Evolutionary conservation across 2,113 vertebrate genomes (phyloP), one percentile per base, ranked within the genome.

Genomic region (Podiceps cristatus): DNA sequence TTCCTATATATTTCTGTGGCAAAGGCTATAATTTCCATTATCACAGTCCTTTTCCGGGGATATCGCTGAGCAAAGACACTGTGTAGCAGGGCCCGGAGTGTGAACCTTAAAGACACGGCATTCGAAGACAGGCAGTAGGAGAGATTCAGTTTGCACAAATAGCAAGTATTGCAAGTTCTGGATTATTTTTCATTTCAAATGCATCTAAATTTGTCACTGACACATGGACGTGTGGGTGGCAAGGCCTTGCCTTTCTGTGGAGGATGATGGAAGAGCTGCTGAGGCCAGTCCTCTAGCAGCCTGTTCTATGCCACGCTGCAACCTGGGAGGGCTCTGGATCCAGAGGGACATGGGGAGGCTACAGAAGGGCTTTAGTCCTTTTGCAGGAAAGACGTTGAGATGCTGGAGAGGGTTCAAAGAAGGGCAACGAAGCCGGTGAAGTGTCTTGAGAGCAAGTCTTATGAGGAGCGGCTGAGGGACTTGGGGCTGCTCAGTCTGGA

Each of bases 201-300:
- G 9, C 13, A 53, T 27, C 37, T 88, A 37, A 86, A 53, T 20
- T 10, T 82, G 37, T 28, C 52, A 60, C 35, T 55, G 52, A 75
- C 28, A 33, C 22, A 3, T 44, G 33, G 25, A 44, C 14, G 40
- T 0, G 0, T 8, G 8, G 18, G 3, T 27, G 5, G 8, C 11
- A 69, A 69, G 40, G 28, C 4, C 9, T 17, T 49, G 35, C 11
- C 25, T 82, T 83, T 72, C 35, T 14, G 24, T 37, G 24, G 45
- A 53, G 49, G 4, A 7, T 18, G 4, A 20, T 8, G 35, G n/a
- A 68, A 60, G 5, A 62, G 22, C 19, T 14, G 2, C 18, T 42
- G 15, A 92, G 55, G 47, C 15, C 7, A 44, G 2, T 13, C 8
- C 44, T 37, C 10, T 53, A 76, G 40, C 33, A 79, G 2, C 22